Evolutionary conservation across 30 jellyfish, hydroid and myxozoan genomes (phyloP), one percentile per base, ranked within the genome.

Genomic region (Calvadosia cruxmelitensis): DNA sequence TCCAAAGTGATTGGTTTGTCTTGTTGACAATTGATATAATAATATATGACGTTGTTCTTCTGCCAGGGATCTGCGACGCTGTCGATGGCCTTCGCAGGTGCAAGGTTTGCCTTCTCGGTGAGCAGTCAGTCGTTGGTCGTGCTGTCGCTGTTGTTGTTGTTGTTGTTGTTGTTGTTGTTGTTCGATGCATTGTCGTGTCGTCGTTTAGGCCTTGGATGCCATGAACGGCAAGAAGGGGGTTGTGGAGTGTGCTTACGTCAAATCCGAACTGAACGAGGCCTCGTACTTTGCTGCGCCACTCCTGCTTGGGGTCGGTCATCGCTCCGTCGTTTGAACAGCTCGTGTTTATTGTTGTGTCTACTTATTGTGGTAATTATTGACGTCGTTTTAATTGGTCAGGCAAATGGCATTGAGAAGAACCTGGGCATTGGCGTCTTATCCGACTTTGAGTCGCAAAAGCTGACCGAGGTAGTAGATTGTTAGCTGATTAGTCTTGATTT

Each of bases 1-100:
- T n/a, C n/a, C n/a, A n/a, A n/a, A n/a, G n/a, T n/a, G n/a, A n/a
- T n/a, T n/a, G n/a, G n/a, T n/a, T n/a, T n/a, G n/a, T n/a, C n/a
- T n/a, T n/a, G n/a, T n/a, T n/a, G n/a, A n/a, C n/a, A n/a, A n/a
- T n/a, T n/a, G n/a, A n/a, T n/a, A n/a, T n/a, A n/a, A n/a, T n/a
- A n/a, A n/a, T n/a, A n/a, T n/a, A n/a, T n/a, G n/a, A n/a, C n/a
- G n/a, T n/a, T n/a, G n/a, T n/a, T 12, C 15, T 66, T 13, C 1
- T 72, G 26, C 28, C 53, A 92, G 99, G 99, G 99, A 5, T 92
- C 99, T 7, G 99, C 99, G 23, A 92, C 99, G 26, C 69, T 92
- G 27, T 84, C 96, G 15, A 92, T 92, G 99, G 99, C 99, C 25
- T 92, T 78, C 62, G 96, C 99, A 29, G 99, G 96, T 3, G 95